Percentiles rank a stretch among this genome's conserved stretches.
These are phyloP conservation scores for Cryptophagus acutangulus DNA, from an alignment of 2,888 invertebrate species.

Conservation along the genomic window DNA sequence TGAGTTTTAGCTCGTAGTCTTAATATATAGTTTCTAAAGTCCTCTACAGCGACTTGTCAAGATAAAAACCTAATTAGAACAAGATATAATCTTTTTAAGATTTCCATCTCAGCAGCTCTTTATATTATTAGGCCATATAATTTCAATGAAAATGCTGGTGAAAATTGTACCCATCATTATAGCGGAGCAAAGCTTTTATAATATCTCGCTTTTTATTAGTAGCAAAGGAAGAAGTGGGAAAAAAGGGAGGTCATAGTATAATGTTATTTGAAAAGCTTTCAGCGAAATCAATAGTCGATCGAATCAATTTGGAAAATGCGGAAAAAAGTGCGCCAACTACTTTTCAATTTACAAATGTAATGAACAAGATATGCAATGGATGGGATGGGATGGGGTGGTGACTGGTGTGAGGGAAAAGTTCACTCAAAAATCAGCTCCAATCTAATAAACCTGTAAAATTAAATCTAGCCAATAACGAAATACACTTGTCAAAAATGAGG, in stretches of 20 bases:
- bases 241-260: conserved; percentile 22
- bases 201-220: conserved; percentile 18
- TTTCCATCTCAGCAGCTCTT: conserved; percentile 17
- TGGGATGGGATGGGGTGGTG: too few species aligned
- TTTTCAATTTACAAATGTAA: too few species aligned
- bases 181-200: conserved; percentile 15
- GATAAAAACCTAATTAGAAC: conserved; percentile 11
- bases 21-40: conserved; percentile 8
- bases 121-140: conserved; percentile 15
- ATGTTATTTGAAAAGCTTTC: conserved; percentile 24
- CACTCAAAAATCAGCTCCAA: too few species aligned
- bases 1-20: conserved; percentile 4
- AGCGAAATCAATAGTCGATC: conserved; percentile 19
- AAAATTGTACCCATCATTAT: conserved; percentile 13
- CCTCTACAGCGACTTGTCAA: conserved; percentile 3
- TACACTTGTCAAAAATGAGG: too few species aligned
- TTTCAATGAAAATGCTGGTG: conserved; percentile 18
- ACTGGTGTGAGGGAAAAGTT: too few species aligned
- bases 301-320: too few species aligned
- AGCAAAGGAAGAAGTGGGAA: too few species aligned
- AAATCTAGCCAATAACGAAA: too few species aligned
- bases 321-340: too few species aligned
- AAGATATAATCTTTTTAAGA: conserved; percentile 7
- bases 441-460: too few species aligned
- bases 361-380: too few species aligned